Evolutionary conservation across 2,113 vertebrate species (phyloP).

Genomic region (Elaphurus davidianus): DNA sequence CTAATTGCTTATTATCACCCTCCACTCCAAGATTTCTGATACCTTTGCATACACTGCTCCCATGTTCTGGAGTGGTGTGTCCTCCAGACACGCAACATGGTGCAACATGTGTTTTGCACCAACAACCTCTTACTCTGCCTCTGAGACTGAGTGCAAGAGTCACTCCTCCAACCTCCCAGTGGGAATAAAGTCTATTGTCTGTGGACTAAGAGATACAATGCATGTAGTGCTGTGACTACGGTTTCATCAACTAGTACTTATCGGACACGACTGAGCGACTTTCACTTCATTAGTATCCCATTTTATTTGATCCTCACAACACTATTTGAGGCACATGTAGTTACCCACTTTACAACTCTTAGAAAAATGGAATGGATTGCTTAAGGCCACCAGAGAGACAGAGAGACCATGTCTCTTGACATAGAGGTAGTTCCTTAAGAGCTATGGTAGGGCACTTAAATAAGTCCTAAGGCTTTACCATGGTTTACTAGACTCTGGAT

Average conservation of each 20-base stretch:
- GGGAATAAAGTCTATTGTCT: neutral
- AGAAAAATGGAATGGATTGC: neutral
- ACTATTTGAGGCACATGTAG: neutral
- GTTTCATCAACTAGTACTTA: neutral
- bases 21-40: neutral
- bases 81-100: too few relatives aligned
- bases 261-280: neutral
- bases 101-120: neutral
- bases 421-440: neutral
- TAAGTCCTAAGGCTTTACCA: neutral
- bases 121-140: neutral
- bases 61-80: neutral
- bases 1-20: neutral
- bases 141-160: accelerated
- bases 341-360: neutral
- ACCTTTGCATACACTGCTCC: neutral
- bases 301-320: neutral
- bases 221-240: neutral
- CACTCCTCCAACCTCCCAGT: neutral
- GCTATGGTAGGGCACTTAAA: neutral
- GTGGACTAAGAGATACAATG: neutral
- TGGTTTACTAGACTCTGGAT: neutral
- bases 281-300: neutral
- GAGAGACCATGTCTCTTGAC: neutral
- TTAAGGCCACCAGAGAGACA: neutral